Conservation (phyloP, 2,113 vertebrate species). For the Hiodon alosoides region DNA sequence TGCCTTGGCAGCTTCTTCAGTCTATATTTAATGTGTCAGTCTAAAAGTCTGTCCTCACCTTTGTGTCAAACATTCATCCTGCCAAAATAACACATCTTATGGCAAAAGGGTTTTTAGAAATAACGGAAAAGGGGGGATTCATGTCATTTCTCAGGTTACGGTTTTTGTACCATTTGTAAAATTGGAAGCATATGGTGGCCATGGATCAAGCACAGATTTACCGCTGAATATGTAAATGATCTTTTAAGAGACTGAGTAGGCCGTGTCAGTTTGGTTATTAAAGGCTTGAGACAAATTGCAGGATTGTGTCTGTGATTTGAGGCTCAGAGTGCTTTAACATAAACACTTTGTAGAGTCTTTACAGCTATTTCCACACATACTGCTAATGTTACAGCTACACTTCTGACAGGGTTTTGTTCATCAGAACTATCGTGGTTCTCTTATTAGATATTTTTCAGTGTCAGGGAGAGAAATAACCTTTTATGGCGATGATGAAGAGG, state of each 20-base stretch:
- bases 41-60: background rate
- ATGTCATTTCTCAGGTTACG: conserved; percentile 44
- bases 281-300: conserved; percentile 64
- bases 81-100: conserved; percentile 6
- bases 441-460: no score
- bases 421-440: no score
- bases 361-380: no score
- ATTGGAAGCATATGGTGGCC: conserved; percentile 61
- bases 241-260: conserved; percentile 43
- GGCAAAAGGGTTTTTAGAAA: background rate
- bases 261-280: conserved; percentile 52
- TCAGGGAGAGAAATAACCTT: no score
- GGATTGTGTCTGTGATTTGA: conserved; percentile 59
- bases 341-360: background rate
- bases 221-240: conserved; percentile 52
- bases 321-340: conserved; percentile 2
- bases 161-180: conserved; percentile 52
- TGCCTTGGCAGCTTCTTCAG: no score
- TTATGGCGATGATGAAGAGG: no score
- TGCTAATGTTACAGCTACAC: no score
- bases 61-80: background rate
- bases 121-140: background rate
- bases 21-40: background rate
- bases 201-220: conserved; percentile 47
- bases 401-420: no score